A percentile compares a stretch with the other conserved stretches of the same genome.
These are phyloP conservation scores for Mugil cephalus DNA, from an alignment of 2,113 vertebrate species.

Conservation along the genomic window DNA sequence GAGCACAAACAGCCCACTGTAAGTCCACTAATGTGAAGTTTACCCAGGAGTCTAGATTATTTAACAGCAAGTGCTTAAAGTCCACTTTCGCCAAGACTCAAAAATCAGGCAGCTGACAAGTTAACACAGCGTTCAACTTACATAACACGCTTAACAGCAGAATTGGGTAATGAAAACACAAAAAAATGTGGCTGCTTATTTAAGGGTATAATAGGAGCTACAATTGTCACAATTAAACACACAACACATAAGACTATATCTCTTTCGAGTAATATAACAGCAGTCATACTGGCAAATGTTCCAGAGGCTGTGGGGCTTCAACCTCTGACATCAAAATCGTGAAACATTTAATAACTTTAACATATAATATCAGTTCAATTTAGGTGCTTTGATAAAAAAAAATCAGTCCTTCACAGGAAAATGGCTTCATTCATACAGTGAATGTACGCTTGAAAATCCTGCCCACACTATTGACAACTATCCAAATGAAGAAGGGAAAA, in stretches of 20 bases:
- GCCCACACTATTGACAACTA: no score
- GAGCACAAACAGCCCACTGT: constrained; percentile 56
- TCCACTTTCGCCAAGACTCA: constrained; percentile 53
- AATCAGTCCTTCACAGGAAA: no score
- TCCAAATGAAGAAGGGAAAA: no score
- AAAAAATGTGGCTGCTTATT: constrained; percentile 14
- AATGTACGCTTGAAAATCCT: no score
- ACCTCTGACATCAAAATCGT: constrained; percentile 25
- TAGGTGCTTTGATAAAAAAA: no score
- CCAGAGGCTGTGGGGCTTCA: background rate
- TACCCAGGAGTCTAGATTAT: constrained; percentile 61
- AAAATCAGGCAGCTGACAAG: constrained; percentile 20
- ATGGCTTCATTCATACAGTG: no score
- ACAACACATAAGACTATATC: background rate
- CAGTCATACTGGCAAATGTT: constrained; percentile 29
- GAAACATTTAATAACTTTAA: background rate
- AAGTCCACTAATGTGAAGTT: constrained; percentile 56
- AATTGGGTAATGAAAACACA: constrained; percentile 15
- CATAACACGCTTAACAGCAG: constrained; percentile 36
- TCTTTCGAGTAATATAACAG: constrained; percentile 17
- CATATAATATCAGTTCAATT: no score
- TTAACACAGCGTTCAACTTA: constrained; percentile 36
- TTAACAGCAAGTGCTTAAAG: constrained; percentile 56
- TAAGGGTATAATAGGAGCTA: background rate
- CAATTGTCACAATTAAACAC: constrained; percentile 14